Evolutionary conservation across 2,888 invertebrate genomes (phyloP).

Genomic region (Drosophila fungiperda): DNA sequence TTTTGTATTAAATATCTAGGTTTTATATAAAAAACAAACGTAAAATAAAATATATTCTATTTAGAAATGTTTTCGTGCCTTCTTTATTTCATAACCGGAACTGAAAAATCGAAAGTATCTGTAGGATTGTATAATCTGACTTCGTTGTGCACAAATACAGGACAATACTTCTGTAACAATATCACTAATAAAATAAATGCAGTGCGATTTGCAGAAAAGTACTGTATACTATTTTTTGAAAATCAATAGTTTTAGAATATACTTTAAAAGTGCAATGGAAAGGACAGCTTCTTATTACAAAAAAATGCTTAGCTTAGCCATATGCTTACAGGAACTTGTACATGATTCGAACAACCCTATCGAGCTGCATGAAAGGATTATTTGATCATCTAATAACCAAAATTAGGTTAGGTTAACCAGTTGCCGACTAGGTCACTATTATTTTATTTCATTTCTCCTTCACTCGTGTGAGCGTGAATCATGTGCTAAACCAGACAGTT

Average conservation of each 20-base stretch:
- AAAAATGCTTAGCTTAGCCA: neutral
- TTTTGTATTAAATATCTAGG: constrained; percentile 76
- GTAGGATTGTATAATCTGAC: neutral
- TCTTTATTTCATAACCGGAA: neutral
- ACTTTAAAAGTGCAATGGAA: neutral
- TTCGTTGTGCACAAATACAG: neutral
- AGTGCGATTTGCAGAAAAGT: neutral
- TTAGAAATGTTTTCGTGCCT: constrained; percentile 46
- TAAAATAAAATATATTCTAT: constrained; percentile 75
- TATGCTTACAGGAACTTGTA: neutral
- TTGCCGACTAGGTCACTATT: no score
- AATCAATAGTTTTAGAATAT: neutral
- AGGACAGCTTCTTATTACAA: neutral
- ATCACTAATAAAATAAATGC: neutral
- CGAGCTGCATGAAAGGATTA: neutral
- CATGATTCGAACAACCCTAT: neutral
- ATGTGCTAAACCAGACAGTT: no score
- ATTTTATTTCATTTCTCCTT: no score
- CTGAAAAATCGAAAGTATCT: neutral
- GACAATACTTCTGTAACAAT: neutral
- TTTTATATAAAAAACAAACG: constrained; percentile 70
- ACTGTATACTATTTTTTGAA: no score
- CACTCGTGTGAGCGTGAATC: no score
- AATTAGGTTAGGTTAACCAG: no score
- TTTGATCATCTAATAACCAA: neutral